These are phyloP conservation scores for Phortica variegata DNA, from an alignment of 1,140 invertebrate genomes.

Conservation along the genomic window DNA sequence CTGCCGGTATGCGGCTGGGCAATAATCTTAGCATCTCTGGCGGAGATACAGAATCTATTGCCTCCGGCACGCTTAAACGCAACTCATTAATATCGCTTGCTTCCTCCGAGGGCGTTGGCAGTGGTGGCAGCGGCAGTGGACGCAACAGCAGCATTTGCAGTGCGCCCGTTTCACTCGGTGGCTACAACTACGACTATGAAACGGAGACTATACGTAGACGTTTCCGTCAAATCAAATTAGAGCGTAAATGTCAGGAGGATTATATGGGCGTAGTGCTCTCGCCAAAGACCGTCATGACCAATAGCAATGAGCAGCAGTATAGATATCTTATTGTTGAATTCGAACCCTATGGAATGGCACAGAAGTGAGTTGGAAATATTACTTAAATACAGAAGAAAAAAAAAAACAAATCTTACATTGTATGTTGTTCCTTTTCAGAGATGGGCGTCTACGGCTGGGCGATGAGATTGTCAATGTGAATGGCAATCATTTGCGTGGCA, in stretches of 20 bases:
- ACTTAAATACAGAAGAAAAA: neutral
- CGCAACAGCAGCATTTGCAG: slow-evolving; percentile 46
- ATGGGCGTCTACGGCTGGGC: slow-evolving; percentile 75
- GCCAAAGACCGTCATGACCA: slow-evolving; percentile 63
- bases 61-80: slow-evolving; percentile 50
- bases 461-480: slow-evolving; percentile 88
- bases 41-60: slow-evolving; percentile 57
- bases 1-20: slow-evolving; percentile 52
- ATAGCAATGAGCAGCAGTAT: slow-evolving; percentile 63
- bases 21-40: slow-evolving; percentile 56
- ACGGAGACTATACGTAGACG: slow-evolving; percentile 50
- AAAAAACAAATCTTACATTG: neutral
- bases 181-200: slow-evolving; percentile 54
- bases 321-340: slow-evolving; percentile 81
- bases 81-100: slow-evolving; percentile 51
- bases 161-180: slow-evolving; percentile 43
- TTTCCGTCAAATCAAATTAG: slow-evolving; percentile 62
- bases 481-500: slow-evolving; percentile 73
- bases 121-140: slow-evolving; percentile 23
- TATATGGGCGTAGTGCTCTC: slow-evolving; percentile 71
- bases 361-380: slow-evolving; percentile 62
- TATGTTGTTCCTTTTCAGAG: slow-evolving; percentile 58
- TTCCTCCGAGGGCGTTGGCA: slow-evolving; percentile 42
- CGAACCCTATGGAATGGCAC: slow-evolving; percentile 76
- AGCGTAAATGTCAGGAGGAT: slow-evolving; percentile 66